Conservation (phyloP, 2,113 vertebrate species). For the Colius striatus region DNA sequence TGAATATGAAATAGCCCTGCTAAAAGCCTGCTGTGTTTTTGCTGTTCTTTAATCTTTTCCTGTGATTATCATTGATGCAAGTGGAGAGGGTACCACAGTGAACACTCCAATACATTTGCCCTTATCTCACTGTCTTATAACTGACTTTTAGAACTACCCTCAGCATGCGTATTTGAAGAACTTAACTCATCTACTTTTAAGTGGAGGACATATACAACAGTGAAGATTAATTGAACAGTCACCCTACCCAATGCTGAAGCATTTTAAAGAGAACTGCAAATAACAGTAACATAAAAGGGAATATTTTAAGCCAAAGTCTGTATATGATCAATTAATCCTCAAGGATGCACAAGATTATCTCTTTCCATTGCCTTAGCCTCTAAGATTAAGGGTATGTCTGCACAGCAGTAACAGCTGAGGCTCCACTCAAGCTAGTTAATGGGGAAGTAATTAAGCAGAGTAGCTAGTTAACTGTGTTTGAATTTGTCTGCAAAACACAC, state of each 20-base stretch:
- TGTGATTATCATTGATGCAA: background rate
- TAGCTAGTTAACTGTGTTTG: background rate
- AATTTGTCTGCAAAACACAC: background rate
- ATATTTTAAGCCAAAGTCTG: slow-evolving; percentile 44
- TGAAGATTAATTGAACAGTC: background rate
- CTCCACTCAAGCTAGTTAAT: background rate
- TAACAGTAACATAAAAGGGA: background rate
- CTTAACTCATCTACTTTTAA: slow-evolving; percentile 14
- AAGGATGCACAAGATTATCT: slow-evolving; percentile 6
- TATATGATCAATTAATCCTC: background rate
- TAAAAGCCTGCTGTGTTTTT: slow-evolving; percentile 50
- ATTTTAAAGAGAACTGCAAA: slow-evolving; percentile 9
- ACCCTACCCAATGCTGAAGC: background rate
- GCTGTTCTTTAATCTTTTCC: slow-evolving; percentile 2
- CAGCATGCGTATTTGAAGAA: slow-evolving; percentile 11
- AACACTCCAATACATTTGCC: background rate
- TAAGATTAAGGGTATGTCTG: background rate
- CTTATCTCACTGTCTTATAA: background rate
- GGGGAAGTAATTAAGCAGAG: background rate
- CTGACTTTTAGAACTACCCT: slow-evolving; percentile 1
- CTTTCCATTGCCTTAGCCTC: slow-evolving; percentile 40
- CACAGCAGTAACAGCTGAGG: background rate
- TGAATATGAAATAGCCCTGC: slow-evolving; percentile 20
- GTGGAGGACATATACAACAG: background rate
- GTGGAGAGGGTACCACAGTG: background rate